phyloP scores from a whole-genome alignment of 2,888 invertebrate genomes.

The Orgyia antiqua region DNA sequence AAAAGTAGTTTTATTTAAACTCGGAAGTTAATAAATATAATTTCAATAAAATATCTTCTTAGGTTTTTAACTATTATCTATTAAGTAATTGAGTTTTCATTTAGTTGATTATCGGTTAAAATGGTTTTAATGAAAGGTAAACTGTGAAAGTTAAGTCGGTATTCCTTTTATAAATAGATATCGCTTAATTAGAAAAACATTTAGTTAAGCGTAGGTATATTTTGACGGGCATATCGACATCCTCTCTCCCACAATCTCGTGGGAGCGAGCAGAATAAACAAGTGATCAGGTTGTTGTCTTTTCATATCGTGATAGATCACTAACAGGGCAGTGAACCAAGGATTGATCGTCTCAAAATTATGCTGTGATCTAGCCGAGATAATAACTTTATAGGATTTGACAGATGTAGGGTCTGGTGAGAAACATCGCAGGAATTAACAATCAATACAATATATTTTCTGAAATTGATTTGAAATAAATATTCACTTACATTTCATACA shows the following conservation, averaged over 20 bases:
- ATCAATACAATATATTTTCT: too few species aligned
- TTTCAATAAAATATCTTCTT: too few species aligned
- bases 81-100: too few species aligned
- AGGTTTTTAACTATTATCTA: too few species aligned
- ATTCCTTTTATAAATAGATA: background rate
- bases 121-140: too few species aligned
- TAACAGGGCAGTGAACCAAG: conserved; percentile 30
- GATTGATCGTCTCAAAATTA: conserved; percentile 28
- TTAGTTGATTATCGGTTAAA: too few species aligned
- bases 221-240: conserved; percentile 23
- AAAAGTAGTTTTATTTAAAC: too few species aligned
- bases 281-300: conserved; percentile 35
- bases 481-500: too few species aligned
- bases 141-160: background rate
- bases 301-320: conserved; percentile 48
- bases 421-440: background rate
- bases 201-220: conserved; percentile 8
- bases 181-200: conserved; percentile 7
- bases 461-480: too few species aligned
- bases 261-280: conserved; percentile 44
- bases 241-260: conserved; percentile 31
- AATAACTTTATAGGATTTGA: background rate
- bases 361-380: conserved; percentile 10
- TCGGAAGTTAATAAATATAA: too few species aligned
- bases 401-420: background rate